These are phyloP conservation scores for Drosophila pectinifera DNA, from an alignment of 1,140 invertebrate genomes.

Conservation along the genomic window DNA sequence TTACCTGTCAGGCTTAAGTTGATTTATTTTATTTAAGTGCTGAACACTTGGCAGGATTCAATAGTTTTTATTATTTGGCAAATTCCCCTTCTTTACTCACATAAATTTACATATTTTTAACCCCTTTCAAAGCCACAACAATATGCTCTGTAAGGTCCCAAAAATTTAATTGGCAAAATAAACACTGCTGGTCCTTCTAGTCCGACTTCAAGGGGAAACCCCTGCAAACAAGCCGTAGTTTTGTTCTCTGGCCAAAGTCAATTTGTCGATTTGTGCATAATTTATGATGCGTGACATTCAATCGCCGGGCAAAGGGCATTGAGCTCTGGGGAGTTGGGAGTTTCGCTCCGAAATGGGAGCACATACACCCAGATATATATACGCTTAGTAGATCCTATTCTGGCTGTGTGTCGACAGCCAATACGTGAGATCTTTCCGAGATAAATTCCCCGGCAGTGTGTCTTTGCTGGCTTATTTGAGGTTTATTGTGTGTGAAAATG, in stretches of 20 bases:
- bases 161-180: conserved; percentile 14
- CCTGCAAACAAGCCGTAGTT: conserved; percentile 49
- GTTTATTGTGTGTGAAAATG: conserved; percentile 84
- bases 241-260: conserved; percentile 63
- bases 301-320: conserved; percentile 65
- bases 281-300: conserved; percentile 84
- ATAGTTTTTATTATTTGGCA: too few species aligned
- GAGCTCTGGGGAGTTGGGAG: conserved; percentile 41
- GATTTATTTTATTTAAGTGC: neutral
- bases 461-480: conserved; percentile 66
- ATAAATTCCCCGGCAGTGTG: conserved; percentile 46
- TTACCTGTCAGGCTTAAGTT: neutral
- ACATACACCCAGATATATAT: neutral
- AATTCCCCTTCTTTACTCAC: too few species aligned
- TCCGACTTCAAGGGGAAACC: conserved; percentile 12
- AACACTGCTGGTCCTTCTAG: conserved; percentile 2
- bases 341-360: conserved; percentile 24
- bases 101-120: too few species aligned
- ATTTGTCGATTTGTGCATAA: conserved; percentile 78
- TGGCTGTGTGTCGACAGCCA: conserved; percentile 36
- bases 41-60: too few species aligned
- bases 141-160: conserved; percentile 1
- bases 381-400: conserved; percentile 26
- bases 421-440: conserved; percentile 65
- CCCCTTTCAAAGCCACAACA: neutral